These are phyloP conservation scores for Stenolophus ochropezus DNA, from an alignment of 2,888 invertebrate genomes.

Conservation along the genomic window DNA sequence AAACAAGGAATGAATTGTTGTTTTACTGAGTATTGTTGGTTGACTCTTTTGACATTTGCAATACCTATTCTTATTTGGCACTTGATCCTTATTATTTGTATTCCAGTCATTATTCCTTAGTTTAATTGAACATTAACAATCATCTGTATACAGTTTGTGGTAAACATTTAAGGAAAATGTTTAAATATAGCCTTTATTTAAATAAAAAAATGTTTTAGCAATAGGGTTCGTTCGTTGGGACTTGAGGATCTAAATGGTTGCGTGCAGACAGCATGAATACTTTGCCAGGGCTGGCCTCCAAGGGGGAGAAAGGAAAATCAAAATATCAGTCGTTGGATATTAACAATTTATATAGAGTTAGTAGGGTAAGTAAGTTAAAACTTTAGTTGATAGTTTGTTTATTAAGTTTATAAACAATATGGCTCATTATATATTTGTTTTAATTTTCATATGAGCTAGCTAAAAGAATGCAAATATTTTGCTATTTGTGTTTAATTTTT, in stretches of 20 bases:
- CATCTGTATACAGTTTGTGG: neutral
- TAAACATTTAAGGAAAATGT: neutral
- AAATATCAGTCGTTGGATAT: constrained; percentile 98
- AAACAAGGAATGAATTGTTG: constrained; percentile 42
- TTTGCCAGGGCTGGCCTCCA: constrained; percentile 91
- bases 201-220: constrained; percentile 71
- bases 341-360: constrained; percentile 95
- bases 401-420: neutral
- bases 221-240: constrained; percentile 87
- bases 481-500: neutral
- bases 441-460: neutral
- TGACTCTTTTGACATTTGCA: constrained; percentile 17
- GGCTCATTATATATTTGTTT: neutral
- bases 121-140: neutral
- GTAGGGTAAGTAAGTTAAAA: constrained; percentile 79
- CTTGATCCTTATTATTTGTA: neutral
- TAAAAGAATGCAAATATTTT: neutral
- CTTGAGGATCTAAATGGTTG: constrained; percentile 90
- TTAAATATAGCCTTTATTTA: neutral
- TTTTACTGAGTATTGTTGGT: constrained; percentile 30
- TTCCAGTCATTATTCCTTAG: neutral
- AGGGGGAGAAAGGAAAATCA: constrained; percentile 93
- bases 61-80: constrained; percentile 20
- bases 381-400: neutral
- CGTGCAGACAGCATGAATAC: constrained; percentile 97